Evolutionary conservation across 2,797 vertebrate species (phyloP).

Genomic region (Dromococcyx pavoninus): DNA sequence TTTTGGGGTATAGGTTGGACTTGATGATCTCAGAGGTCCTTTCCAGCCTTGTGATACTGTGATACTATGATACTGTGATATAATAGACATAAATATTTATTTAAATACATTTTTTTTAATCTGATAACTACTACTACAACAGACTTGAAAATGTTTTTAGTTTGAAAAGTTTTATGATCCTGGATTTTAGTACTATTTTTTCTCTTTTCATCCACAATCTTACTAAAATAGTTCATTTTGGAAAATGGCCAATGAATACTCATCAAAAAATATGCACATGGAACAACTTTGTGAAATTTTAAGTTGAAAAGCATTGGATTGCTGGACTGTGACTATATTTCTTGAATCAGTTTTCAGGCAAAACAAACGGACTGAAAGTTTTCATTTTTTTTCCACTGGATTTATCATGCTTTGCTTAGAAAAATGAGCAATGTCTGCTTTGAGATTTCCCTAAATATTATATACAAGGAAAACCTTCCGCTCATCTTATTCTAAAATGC

Average conservation of each 20-base stretch:
- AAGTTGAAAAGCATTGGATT: conserved; percentile 8
- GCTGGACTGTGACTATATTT: conserved; percentile 2
- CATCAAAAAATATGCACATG: background rate
- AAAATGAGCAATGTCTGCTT: background rate
- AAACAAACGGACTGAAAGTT: background rate
- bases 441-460: background rate
- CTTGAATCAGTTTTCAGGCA: background rate
- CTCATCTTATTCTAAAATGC: background rate
- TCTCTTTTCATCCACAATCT: background rate
- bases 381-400: background rate
- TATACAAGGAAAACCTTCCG: background rate
- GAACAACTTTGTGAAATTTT: background rate
- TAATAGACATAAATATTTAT: conserved; percentile 41
- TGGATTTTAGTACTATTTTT: background rate
- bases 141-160: background rate
- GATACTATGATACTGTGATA: too few relatives aligned
- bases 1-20: too few relatives aligned
- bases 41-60: too few relatives aligned
- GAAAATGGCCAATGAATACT: conserved; percentile 9
- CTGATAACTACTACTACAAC: background rate
- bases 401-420: background rate
- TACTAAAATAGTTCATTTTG: conserved; percentile 5
- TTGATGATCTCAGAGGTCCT: too few relatives aligned
- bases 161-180: background rate
- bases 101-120: conserved; percentile 1